Conservation (phyloP, 2,888 invertebrate species). For the Metopia argyrocephala region DNA sequence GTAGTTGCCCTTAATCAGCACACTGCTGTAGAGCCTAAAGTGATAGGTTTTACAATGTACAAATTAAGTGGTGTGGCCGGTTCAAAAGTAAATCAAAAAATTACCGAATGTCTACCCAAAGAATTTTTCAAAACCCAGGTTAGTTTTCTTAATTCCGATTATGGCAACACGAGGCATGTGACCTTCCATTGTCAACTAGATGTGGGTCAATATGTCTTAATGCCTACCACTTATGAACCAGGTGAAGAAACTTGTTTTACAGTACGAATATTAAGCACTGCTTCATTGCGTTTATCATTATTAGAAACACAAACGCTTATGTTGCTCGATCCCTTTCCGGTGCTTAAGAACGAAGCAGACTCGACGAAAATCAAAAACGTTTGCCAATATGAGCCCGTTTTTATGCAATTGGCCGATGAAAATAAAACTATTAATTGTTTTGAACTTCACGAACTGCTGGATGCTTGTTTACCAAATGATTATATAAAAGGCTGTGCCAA, state of each 20-base stretch:
- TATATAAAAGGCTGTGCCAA: slow-evolving; percentile 96
- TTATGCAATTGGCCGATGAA: slow-evolving; percentile 93
- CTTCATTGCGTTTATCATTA: slow-evolving; percentile 86
- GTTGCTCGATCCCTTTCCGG: slow-evolving; percentile 77
- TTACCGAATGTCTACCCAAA: slow-evolving; percentile 87
- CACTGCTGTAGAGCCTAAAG: slow-evolving; percentile 94
- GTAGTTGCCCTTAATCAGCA: slow-evolving; percentile 93
- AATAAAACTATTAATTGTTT: slow-evolving; percentile 93
- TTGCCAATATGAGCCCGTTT: slow-evolving; percentile 91
- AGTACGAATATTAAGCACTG: slow-evolving; percentile 88
- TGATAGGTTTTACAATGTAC: slow-evolving; percentile 94
- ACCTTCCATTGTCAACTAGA: slow-evolving; percentile 88
- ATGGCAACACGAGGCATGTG: slow-evolving; percentile 94
- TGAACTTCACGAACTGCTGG: slow-evolving; percentile 92
- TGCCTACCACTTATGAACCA: slow-evolving; percentile 95
- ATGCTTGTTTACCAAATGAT: slow-evolving; percentile 94
- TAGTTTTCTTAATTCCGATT: slow-evolving; percentile 92
- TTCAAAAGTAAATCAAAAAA: slow-evolving; percentile 79
- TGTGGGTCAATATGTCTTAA: slow-evolving; percentile 89
- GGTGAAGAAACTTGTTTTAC: slow-evolving; percentile 94
- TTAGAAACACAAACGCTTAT: slow-evolving; percentile 81
- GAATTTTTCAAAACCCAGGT: slow-evolving; percentile 91
- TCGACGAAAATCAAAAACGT: slow-evolving; percentile 77
- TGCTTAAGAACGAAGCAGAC: slow-evolving; percentile 79
- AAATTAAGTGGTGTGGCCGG: slow-evolving; percentile 71